These are phyloP conservation scores for Asobara japonica DNA, from an alignment of 1,140 invertebrate species.

Conservation along the genomic window DNA sequence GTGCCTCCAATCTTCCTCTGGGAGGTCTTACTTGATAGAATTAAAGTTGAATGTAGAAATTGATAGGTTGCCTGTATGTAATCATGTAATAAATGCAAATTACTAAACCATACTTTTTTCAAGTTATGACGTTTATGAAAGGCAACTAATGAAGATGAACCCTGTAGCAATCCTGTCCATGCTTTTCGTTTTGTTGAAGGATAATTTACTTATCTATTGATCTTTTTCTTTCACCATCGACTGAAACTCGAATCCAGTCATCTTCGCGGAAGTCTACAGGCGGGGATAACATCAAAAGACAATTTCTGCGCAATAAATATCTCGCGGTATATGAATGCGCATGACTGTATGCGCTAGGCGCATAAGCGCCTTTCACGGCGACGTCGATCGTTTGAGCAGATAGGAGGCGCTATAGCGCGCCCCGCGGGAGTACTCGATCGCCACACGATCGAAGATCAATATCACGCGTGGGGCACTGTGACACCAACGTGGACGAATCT, in stretches of 20 bases:
- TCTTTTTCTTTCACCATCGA: background rate
- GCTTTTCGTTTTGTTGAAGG: background rate
- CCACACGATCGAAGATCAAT: constrained; percentile 34
- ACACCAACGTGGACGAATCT: constrained; percentile 3
- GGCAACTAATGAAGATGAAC: background rate
- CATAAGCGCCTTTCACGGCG: constrained; percentile 14
- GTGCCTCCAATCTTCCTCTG: too few relatives aligned
- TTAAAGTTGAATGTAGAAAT: too few relatives aligned
- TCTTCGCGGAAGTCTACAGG: constrained; percentile 9
- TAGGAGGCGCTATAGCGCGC: constrained; percentile 17
- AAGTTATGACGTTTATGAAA: background rate
- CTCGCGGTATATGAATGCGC: background rate
- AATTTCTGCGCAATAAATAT: background rate
- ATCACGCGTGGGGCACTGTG: constrained; percentile 20
- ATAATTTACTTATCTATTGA: background rate
- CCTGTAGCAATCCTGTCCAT: background rate
- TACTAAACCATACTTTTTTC: too few relatives aligned
- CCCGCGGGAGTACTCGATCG: constrained; percentile 33
- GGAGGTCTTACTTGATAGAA: too few relatives aligned
- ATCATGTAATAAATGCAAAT: background rate
- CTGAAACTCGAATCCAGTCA: background rate
- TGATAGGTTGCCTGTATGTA: too few relatives aligned
- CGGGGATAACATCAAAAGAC: background rate
- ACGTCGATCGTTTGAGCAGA: constrained; percentile 14
- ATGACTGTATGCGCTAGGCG: background rate